A percentile compares a stretch with the other conserved stretches of the same genome.
phyloP scores from a whole-genome alignment of 2,113 vertebrate genomes.

The Rhinolophus ferrumequinum region DNA sequence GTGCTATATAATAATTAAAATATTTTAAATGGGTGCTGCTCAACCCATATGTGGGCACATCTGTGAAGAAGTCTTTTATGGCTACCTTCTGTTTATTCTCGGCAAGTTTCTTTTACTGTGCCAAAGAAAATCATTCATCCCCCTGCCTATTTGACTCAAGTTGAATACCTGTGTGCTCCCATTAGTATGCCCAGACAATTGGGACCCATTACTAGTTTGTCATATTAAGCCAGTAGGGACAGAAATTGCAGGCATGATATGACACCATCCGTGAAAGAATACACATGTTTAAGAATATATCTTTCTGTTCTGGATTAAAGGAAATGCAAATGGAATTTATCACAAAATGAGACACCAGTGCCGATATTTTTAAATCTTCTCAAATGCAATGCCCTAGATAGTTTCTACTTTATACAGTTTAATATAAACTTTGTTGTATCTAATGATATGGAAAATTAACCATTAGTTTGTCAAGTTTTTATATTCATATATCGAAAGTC shows the following conservation, averaged over 20 bases:
- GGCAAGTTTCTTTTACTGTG: conserved; percentile 78
- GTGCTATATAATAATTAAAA: conserved; percentile 74
- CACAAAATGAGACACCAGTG: background rate
- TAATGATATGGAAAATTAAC: background rate
- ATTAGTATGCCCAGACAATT: conserved; percentile 44
- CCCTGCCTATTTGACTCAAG: conserved; percentile 53
- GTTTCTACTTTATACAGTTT: background rate
- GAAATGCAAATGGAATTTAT: conserved; percentile 30
- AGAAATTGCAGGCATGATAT: conserved; percentile 14
- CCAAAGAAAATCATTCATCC: conserved; percentile 76
- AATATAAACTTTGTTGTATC: background rate
- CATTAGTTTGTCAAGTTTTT: background rate
- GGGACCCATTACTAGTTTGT: conserved; percentile 15
- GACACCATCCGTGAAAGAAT: conserved; percentile 19
- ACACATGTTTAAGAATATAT: too few relatives aligned
- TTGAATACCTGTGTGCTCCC: background rate
- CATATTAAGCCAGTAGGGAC: background rate
- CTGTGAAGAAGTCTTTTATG: conserved; percentile 76
- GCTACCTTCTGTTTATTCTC: conserved; percentile 80
- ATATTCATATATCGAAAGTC: background rate
- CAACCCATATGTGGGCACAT: conserved; percentile 78
- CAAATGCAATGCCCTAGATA: background rate
- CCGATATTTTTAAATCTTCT: conserved; percentile 20
- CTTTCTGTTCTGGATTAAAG: conserved; percentile 44
- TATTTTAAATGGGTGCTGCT: conserved; percentile 73